Base-by-base conservation (phyloP, 2,797 vertebrate genomes). In the Bufotes viridis region DNA sequence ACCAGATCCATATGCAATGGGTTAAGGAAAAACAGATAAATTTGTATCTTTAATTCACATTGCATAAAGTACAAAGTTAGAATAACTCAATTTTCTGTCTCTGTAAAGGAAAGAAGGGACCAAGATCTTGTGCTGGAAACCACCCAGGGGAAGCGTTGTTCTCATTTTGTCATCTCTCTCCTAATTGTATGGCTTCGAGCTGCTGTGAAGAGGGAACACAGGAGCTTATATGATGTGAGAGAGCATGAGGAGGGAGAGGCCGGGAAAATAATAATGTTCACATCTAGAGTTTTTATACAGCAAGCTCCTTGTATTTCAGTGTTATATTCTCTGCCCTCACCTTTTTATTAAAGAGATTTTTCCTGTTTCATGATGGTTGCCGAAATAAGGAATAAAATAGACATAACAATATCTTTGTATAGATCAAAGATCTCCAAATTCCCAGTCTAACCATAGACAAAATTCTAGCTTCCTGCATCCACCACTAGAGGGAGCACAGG, bases 131-230 rank as follows among this genome's bases (percentile, higher is more conserved):
- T 72, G 42, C 63, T 87, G 53, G 78, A 87, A 81, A 60, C 34
- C 78, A 87, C 85, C 78, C 85, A 57, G 57, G 85, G 85, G 78
- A 80, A 79, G 61, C 49, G 63, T 86, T 51, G 53, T 60, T 67
- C 65, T 80, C 85, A 34, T 86, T 86, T 80, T 80, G 76, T 86
- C 76, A 86, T 70, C 78, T 86, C 78, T 70, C 26, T 86, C 65
- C 63, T 80, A 70, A 86, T 86, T 79, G 85, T 81, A 87, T 61
- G 14, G 85, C 85, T 81, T 10, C 7, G 51, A 81, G 85, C 85
- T 13, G 57, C 65, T 53, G 63, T 29, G 12, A 51, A 9, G 85
- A 87, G 67, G 63, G 76, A 70, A 51, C 78, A 42, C 20, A 57
- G 78, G 53, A 58, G 49, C 15, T 69, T 79, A 26, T 81, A 17